phyloP scores from a whole-genome alignment of 2,797 vertebrate genomes.

The Periophthalmus magnuspinnatus region DNA sequence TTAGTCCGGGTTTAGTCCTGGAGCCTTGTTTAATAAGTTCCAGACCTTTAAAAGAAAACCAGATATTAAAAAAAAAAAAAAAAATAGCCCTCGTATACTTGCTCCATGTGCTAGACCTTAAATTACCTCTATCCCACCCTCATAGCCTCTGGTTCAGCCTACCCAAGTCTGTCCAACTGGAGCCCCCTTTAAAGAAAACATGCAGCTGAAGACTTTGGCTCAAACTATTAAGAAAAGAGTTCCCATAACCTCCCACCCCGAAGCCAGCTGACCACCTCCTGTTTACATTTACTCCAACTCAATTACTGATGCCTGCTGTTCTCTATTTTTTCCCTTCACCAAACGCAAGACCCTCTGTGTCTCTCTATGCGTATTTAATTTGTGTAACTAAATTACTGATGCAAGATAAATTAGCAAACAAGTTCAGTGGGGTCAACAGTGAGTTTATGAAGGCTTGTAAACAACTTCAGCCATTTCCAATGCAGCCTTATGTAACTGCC shows the following conservation, averaged over 20 bases:
- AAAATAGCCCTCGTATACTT: neutral
- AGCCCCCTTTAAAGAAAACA: conserved; percentile 26
- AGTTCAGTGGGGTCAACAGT: conserved; percentile 35
- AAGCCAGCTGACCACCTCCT: conserved; percentile 50
- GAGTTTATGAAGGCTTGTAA: conserved; percentile 38
- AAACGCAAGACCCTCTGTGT: neutral
- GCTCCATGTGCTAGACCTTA: neutral
- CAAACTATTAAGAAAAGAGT: conserved; percentile 43
- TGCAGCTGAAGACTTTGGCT: conserved; percentile 16
- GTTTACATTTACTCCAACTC: conserved; percentile 46
- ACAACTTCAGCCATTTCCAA: conserved; percentile 45
- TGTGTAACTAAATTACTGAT: conserved; percentile 12
- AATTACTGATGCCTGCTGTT: conserved; percentile 10
- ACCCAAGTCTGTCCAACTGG: conserved; percentile 22
- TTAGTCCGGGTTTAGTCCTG: neutral
- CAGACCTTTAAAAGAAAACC: neutral
- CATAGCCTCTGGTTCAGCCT: neutral
- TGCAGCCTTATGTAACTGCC: conserved; percentile 45
- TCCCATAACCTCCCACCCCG: conserved; percentile 30
- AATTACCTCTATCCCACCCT: neutral
- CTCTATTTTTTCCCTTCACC: neutral
- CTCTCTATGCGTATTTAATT: neutral
- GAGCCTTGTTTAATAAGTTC: neutral
- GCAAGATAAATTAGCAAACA: conserved; percentile 26
- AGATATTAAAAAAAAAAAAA: conserved; percentile 4